A percentile compares a stretch with the other conserved stretches of the same genome.
phyloP scores from a whole-genome alignment of 2,797 vertebrate genomes.

The Prionace glauca region DNA sequence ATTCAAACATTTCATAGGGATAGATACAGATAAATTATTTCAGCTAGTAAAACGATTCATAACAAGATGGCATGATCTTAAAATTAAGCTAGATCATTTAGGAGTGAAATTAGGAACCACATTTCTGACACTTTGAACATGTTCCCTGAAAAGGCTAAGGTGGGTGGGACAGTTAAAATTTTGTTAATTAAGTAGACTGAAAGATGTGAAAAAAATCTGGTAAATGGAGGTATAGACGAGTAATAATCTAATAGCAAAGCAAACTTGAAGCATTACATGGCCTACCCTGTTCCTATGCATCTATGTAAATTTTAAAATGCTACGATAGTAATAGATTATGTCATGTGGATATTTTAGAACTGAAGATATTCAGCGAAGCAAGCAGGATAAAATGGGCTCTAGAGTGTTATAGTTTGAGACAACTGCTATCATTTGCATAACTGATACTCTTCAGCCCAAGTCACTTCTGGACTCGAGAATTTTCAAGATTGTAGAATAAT shows the following conservation, averaged over 20 bases:
- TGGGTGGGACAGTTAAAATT: background rate
- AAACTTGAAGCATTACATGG: background rate
- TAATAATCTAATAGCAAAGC: too few species aligned
- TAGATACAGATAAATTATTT: background rate
- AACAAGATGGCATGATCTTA: background rate
- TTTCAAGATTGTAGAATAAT: too few species aligned
- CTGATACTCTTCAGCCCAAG: too few species aligned
- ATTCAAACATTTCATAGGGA: background rate
- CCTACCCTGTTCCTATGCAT: background rate
- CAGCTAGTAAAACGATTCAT: background rate
- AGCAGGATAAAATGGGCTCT: background rate
- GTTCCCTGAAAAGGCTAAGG: background rate
- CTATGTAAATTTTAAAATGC: background rate
- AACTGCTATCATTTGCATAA: background rate
- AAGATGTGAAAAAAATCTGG: background rate
- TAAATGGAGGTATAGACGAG: background rate
- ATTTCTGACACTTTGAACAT: background rate
- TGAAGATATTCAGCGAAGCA: background rate
- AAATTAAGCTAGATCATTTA: background rate
- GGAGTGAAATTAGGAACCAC: background rate
- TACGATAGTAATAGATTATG: background rate
- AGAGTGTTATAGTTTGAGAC: background rate
- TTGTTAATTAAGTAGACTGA: background rate
- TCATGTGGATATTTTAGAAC: background rate
- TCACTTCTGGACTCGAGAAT: too few species aligned